Conservation (phyloP, 1,140 invertebrate genomes). For the Plutomurus gul region DNA sequence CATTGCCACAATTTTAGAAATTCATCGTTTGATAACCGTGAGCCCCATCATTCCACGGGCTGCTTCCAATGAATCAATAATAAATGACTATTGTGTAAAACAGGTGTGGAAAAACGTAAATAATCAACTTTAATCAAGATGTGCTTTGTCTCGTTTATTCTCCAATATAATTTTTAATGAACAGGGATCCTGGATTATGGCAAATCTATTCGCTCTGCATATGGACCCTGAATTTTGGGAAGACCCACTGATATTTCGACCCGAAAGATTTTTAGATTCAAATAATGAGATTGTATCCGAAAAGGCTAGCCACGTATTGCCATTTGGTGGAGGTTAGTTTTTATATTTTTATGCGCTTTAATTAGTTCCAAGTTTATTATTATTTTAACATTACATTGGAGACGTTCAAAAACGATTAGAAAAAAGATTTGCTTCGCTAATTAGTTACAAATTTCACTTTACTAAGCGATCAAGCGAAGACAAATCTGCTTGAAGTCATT, state of each 20-base stretch:
- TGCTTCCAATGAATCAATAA: background rate
- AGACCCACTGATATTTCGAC: constrained; percentile 73
- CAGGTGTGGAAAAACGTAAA: background rate
- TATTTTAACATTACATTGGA: too few species aligned
- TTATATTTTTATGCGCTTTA: background rate
- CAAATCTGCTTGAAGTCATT: too few species aligned
- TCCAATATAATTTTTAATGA: background rate
- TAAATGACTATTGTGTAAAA: background rate
- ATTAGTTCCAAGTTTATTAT: too few species aligned
- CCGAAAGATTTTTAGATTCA: constrained; percentile 73
- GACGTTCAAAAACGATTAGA: too few species aligned
- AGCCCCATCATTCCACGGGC: background rate
- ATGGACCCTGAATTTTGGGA: constrained; percentile 71
- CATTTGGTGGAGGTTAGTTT: background rate
- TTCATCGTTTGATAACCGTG: background rate
- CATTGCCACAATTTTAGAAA: background rate
- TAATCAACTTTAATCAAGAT: background rate
- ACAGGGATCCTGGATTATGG: background rate
- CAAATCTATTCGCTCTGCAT: background rate
- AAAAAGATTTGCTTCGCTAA: too few species aligned
- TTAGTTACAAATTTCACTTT: too few species aligned
- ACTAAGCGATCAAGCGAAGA: too few species aligned
- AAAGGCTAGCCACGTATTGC: background rate
- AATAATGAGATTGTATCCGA: constrained; percentile 39
- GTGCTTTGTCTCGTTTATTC: background rate